phyloP scores from a whole-genome alignment of 2,113 vertebrate genomes.

The Phasianus colchicus region DNA sequence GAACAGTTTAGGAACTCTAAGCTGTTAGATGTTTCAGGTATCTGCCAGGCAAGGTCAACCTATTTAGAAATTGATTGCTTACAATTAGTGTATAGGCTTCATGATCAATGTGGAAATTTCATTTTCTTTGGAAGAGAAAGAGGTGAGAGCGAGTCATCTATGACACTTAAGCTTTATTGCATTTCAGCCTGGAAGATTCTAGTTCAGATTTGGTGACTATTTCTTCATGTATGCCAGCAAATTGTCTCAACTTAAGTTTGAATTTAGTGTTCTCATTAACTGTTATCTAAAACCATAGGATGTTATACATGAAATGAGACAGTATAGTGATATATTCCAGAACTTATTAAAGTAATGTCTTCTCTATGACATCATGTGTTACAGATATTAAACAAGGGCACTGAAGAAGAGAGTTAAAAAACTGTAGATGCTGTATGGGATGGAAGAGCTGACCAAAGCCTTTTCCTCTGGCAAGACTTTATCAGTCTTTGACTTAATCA shows the following conservation, averaged over 20 bases:
- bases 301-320: background rate
- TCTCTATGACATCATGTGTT: constrained; percentile 9
- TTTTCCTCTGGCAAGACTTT: constrained; percentile 46
- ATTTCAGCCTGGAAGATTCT: background rate
- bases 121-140: background rate
- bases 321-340: background rate
- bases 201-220: background rate
- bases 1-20: background rate
- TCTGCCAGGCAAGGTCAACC: background rate
- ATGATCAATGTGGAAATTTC: background rate
- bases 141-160: background rate
- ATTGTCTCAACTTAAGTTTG: background rate
- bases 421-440: background rate
- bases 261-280: background rate
- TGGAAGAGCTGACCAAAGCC: constrained; percentile 61
- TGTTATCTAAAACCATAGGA: background rate
- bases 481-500: background rate
- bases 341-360: background rate
- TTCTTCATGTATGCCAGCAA: background rate
- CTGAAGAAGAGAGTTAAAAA: constrained; percentile 22
- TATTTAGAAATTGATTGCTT: background rate
- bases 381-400: background rate
- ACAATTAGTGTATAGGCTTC: background rate
- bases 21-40: background rate
- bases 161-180: background rate